A percentile compares a stretch with the other conserved stretches of the same genome.
Conservation (phyloP, 2,797 vertebrate genomes). For the Anabas testudineus region DNA sequence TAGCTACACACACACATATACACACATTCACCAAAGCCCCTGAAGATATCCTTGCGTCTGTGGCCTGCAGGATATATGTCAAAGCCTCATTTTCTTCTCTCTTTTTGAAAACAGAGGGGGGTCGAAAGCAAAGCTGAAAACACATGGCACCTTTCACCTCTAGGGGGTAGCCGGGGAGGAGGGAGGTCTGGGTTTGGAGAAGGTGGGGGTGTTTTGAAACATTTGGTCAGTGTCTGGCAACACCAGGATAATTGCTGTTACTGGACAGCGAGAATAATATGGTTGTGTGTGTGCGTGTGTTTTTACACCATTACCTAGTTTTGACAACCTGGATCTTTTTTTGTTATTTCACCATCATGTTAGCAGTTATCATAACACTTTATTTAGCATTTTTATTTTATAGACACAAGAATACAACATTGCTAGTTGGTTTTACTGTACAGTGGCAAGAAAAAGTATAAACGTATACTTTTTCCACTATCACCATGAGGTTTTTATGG, state of each 20-base stretch:
- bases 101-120: conserved; percentile 53
- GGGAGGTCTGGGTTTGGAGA: conserved; percentile 15
- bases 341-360: background rate
- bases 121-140: conserved; percentile 67
- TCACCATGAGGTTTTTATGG: too few relatives aligned
- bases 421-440: conserved; percentile 12
- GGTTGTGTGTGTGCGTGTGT: conserved; percentile 8
- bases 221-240: conserved; percentile 71
- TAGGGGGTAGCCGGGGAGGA: conserved; percentile 45
- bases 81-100: conserved; percentile 65
- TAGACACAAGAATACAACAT: background rate
- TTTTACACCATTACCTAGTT: conserved; percentile 9
- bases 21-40: conserved; percentile 31
- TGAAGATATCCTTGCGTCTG: conserved; percentile 56
- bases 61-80: conserved; percentile 56
- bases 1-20: conserved; percentile 13
- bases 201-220: conserved; percentile 48
- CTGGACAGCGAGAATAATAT: conserved; percentile 30
- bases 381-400: conserved; percentile 20
- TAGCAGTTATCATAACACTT: conserved; percentile 5
- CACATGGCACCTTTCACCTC: conserved; percentile 82
- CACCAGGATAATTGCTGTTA: conserved; percentile 44
- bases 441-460: too few relatives aligned
- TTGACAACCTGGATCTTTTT: conserved; percentile 33
- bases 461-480: too few relatives aligned